A percentile compares a stretch with the other conserved stretches of the same genome.
phyloP scores from a whole-genome alignment of 2,113 vertebrate genomes.

The Myotis lucifugus region DNA sequence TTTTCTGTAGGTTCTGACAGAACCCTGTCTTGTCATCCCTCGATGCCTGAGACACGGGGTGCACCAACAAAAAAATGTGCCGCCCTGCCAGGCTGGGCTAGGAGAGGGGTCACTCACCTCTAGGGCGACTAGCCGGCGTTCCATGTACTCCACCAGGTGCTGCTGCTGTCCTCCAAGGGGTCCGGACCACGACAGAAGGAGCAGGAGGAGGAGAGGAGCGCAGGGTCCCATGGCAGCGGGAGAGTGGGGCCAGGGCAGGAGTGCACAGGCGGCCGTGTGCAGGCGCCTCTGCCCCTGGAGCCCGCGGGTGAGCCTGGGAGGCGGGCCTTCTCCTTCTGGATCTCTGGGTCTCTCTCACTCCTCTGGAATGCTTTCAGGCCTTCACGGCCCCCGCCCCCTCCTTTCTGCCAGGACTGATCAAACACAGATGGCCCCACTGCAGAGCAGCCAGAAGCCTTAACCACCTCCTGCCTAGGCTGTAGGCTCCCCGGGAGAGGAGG shows the following conservation, averaged over 20 bases:
- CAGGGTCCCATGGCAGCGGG: conserved; percentile 72
- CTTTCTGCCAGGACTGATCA: conserved; percentile 78
- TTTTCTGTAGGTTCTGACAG: background rate
- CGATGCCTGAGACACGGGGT: background rate
- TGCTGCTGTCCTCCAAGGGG: conserved; percentile 83
- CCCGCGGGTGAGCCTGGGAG: conserved; percentile 63
- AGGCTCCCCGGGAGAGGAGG: background rate
- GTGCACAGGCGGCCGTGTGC: background rate
- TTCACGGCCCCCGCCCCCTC: conserved; percentile 61
- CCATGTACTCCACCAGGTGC: conserved; percentile 88
- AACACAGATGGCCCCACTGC: conserved; percentile 85
- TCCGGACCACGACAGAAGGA: conserved; percentile 76
- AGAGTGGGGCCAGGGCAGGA: conserved; percentile 30
- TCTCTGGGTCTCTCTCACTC: conserved; percentile 82
- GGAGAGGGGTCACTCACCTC: conserved; percentile 82
- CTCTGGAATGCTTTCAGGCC: conserved; percentile 87
- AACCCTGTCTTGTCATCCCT: background rate
- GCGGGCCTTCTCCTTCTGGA: conserved; percentile 68
- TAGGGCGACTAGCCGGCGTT: conserved; percentile 84
- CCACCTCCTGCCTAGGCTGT: conserved; percentile 67
- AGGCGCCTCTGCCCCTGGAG: conserved; percentile 22
- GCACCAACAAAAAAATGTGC: background rate
- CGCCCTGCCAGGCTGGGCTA: background rate
- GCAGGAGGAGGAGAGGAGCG: conserved; percentile 39
- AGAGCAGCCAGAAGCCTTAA: conserved; percentile 79